Evolutionary conservation across 2,113 vertebrate genomes (phyloP).

Genomic region (Cheirogaleus medius): DNA sequence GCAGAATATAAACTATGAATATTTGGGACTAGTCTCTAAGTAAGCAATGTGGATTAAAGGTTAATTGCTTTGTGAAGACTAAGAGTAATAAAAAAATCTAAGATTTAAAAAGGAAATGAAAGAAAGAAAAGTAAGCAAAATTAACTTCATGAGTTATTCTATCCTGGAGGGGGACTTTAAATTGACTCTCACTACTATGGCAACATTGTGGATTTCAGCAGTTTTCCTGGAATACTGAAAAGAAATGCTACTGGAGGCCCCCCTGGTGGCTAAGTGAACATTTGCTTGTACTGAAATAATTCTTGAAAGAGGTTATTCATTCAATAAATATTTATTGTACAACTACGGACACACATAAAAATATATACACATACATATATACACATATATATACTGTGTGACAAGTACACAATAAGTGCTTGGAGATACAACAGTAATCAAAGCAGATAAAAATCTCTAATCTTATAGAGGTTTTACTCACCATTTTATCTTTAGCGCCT

Average conservation of each 20-base stretch:
- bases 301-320: constrained; percentile 1
- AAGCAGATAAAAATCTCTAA: not conserved
- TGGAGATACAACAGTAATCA: not conserved
- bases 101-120: constrained; percentile 44
- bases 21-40: not conserved
- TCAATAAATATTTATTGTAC: constrained; percentile 27
- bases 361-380: not conserved
- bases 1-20: not conserved
- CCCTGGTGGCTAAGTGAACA: constrained; percentile 36
- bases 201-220: not conserved
- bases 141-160: not conserved
- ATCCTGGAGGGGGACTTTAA: not conserved
- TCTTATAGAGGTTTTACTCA: not conserved
- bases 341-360: not conserved
- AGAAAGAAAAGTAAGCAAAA: constrained; percentile 4
- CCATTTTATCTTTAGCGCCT: not conserved
- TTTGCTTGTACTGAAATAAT: not conserved
- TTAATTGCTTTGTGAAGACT: constrained; percentile 22
- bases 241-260: constrained; percentile 20
- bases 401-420: not conserved
- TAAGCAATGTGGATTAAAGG: not conserved
- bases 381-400: not conserved
- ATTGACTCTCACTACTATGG: not conserved
- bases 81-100: constrained; percentile 5
- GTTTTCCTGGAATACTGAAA: not conserved